Evolutionary conservation across 2,888 invertebrate genomes (phyloP), one percentile per base, ranked within the genome.

Genomic region (Diplazon laetatorius): DNA sequence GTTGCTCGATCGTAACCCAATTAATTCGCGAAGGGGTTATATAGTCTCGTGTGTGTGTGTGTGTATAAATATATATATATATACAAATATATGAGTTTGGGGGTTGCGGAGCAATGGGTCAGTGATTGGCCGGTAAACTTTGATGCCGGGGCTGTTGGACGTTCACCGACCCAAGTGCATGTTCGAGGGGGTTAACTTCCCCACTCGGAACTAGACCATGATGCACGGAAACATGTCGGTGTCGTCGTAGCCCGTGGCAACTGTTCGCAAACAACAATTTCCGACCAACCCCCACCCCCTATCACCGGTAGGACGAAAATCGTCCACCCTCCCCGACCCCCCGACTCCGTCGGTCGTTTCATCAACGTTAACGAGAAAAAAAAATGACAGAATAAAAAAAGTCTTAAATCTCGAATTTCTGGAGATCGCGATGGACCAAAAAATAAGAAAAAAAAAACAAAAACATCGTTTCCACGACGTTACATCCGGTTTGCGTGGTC

Each of bases 161-260:
- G n/a, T n/a, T n/a, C n/a, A n/a, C n/a, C n/a, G n/a, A n/a, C n/a
- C n/a, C n/a, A n/a, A n/a, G n/a, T n/a, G n/a, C n/a, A n/a, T n/a
- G n/a, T 60, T 60, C 62, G 68, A 20, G 69, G 60, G 60, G n/a
- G n/a, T n/a, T 66, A 37, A 66, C 60, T 70, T 70, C 66, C 46
- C 6, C 76, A 80, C 80, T 80, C 74, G 74, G 81, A 82, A 82
- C 74, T 82, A 81, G 82, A 82, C 76, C 82, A 82, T 57, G 66
- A 52, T 71, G 55, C 30, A 71, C 66, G 80, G 74, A n/a, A 80
- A 76, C 76, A 78, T 70, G 80, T 71, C 78, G 78, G 72, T 76
- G 81, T 81, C 76, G 82, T 81, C 78, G 82, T 80, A 80, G 70
- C 76, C n/a, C 80, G 37, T 77, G 73, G 82, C 76, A 82, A 82